Conservation (phyloP, 1,140 invertebrate species). For the Drosophila kanapiae region DNA sequence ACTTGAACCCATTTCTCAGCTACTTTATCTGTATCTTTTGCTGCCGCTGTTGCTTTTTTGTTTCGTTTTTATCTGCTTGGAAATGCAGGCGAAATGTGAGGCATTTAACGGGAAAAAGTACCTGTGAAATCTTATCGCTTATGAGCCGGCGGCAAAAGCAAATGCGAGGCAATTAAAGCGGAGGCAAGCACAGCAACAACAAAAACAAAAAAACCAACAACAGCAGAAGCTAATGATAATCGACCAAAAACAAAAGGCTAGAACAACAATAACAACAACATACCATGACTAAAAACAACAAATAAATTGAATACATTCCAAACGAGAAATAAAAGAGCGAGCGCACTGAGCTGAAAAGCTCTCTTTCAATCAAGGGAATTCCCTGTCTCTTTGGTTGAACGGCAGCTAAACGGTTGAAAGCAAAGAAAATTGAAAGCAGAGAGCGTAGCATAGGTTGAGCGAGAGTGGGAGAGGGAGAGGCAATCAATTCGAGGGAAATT, state of each 20-base stretch:
- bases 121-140: slow-evolving; percentile 56
- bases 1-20: slow-evolving; percentile 34
- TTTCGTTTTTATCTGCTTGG: slow-evolving; percentile 5
- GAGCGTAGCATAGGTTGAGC: not conserved
- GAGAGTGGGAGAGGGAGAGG: not conserved
- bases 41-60: not conserved
- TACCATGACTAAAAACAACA: slow-evolving; percentile 47
- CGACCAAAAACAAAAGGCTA: slow-evolving; percentile 51
- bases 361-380: slow-evolving; percentile 46
- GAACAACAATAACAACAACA: slow-evolving; percentile 34
- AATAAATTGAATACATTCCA: slow-evolving; percentile 55
- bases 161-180: slow-evolving; percentile 46
- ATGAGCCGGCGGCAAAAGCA: slow-evolving; percentile 15
- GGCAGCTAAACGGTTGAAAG: slow-evolving; percentile 22
- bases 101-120: slow-evolving; percentile 48
- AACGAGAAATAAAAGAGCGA: slow-evolving; percentile 6
- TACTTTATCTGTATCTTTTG: slow-evolving; percentile 10
- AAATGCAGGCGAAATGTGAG: slow-evolving; percentile 25
- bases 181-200: slow-evolving; percentile 6
- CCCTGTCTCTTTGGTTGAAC: slow-evolving; percentile 43
- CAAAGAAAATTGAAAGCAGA: slow-evolving; percentile 28
- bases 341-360: not conserved
- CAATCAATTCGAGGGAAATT: slow-evolving; percentile 73
- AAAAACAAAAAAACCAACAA: slow-evolving; percentile 16
- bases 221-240: slow-evolving; percentile 61